A percentile compares a stretch with the other conserved stretches of the same genome.
Conservation (phyloP, 2,113 vertebrate species). For the Tupaia chinensis region DNA sequence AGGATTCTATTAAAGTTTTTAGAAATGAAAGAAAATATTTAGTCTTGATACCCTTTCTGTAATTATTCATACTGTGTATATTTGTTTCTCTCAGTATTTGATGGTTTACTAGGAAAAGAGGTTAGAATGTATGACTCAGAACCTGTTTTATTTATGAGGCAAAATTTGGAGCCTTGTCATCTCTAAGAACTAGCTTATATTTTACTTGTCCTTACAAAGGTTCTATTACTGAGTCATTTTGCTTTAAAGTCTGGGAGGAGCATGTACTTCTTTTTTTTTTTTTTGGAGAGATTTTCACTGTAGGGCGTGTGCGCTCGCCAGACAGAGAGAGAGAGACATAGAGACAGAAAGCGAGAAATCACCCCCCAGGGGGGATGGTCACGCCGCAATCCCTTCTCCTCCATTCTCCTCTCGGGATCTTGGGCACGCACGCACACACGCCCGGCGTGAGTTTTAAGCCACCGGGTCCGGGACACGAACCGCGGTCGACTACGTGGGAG, state of each 20-base stretch:
- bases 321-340: no score
- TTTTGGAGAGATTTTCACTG: no score
- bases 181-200: neutral
- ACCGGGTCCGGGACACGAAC: no score
- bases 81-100: neutral
- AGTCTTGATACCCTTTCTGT: neutral
- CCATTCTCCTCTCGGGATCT: no score
- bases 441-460: no score
- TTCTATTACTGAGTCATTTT: neutral
- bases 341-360: no score
- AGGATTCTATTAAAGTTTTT: neutral
- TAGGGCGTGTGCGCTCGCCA: no score
- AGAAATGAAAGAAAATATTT: neutral
- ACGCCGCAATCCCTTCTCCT: no score
- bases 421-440: no score
- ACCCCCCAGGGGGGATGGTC: no score
- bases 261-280: neutral
- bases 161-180: neutral
- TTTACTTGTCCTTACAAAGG: neutral
- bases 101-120: slow-evolving; percentile 1
- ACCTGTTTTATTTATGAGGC: neutral
- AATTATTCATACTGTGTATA: neutral
- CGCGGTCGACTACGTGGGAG: no score
- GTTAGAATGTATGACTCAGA: neutral
- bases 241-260: neutral